Percentiles rank a stretch among this genome's conserved stretches.
Evolutionary conservation across 30 jellyfish, hydroid and myxozoan species (phyloP).

Genomic region (Turritopsis rubra): DNA sequence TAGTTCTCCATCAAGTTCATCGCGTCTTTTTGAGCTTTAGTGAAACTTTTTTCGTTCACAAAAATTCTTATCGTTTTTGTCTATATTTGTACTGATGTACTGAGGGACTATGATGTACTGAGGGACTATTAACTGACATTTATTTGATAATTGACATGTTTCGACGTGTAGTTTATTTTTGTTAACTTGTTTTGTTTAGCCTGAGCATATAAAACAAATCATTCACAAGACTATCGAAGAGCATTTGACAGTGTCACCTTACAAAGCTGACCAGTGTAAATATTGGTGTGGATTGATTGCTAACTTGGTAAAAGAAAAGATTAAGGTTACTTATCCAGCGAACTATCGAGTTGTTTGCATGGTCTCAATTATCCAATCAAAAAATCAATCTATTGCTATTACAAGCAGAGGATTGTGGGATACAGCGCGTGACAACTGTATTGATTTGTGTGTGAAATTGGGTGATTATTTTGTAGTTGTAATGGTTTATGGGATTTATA

Average conservation of each 20-base stretch:
- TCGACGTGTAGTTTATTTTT: neutral
- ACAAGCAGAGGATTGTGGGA: conserved; percentile 21
- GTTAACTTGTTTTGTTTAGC: neutral
- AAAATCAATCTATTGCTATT: neutral
- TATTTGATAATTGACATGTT: neutral
- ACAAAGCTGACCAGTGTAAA: neutral
- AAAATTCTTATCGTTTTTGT: too few relatives aligned
- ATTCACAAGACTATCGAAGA: neutral
- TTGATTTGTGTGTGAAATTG: neutral
- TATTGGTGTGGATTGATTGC: neutral
- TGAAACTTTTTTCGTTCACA: too few relatives aligned
- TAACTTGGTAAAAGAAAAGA: neutral
- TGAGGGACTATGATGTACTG: too few relatives aligned
- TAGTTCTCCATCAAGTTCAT: too few relatives aligned
- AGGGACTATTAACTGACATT: too few relatives aligned
- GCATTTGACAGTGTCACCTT: neutral
- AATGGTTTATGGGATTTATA: conserved; percentile 2
- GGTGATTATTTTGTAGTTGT: neutral
- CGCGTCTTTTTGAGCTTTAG: too few relatives aligned
- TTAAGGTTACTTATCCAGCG: neutral
- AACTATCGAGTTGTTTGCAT: neutral
- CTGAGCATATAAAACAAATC: neutral
- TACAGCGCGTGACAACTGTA: neutral
- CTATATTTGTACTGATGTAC: too few relatives aligned
- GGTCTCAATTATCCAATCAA: neutral